These are phyloP conservation scores for Nymphalis urticae DNA, from an alignment of 2,888 invertebrate genomes.

Conservation along the genomic window DNA sequence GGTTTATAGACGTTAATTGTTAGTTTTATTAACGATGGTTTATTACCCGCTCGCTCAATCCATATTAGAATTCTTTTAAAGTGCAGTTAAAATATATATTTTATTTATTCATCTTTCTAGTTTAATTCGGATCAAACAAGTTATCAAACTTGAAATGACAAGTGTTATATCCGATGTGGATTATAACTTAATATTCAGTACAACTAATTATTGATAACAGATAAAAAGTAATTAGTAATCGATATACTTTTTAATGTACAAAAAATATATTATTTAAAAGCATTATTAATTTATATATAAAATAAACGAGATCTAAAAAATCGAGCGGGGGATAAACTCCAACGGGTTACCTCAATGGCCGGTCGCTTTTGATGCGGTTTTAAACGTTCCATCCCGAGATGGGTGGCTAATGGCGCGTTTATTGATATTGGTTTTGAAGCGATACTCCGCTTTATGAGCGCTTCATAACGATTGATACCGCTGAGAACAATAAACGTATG, in stretches of 20 bases:
- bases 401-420: constrained; percentile 52
- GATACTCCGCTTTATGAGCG: constrained; percentile 39
- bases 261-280: background rate
- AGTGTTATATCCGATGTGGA: too few relatives aligned
- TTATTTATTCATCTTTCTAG: background rate
- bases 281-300: background rate
- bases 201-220: too few relatives aligned
- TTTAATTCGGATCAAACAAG: background rate
- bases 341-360: constrained; percentile 27
- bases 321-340: constrained; percentile 18
- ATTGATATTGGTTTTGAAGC: constrained; percentile 63
- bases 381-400: constrained; percentile 52
- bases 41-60: constrained; percentile 44
- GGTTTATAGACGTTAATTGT: constrained; percentile 76
- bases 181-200: too few relatives aligned
- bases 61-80: constrained; percentile 39
- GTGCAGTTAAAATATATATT: too few relatives aligned
- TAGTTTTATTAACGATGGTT: constrained; percentile 61
- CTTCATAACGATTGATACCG: constrained; percentile 24
- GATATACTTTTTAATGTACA: too few relatives aligned
- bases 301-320: background rate
- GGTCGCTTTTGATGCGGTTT: constrained; percentile 48
- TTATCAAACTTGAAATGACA: too few relatives aligned
- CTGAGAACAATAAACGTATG: constrained; percentile 17
- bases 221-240: too few relatives aligned